These are phyloP conservation scores for Chrysolina haemoptera DNA, from an alignment of 2,888 invertebrate genomes.

Conservation along the genomic window DNA sequence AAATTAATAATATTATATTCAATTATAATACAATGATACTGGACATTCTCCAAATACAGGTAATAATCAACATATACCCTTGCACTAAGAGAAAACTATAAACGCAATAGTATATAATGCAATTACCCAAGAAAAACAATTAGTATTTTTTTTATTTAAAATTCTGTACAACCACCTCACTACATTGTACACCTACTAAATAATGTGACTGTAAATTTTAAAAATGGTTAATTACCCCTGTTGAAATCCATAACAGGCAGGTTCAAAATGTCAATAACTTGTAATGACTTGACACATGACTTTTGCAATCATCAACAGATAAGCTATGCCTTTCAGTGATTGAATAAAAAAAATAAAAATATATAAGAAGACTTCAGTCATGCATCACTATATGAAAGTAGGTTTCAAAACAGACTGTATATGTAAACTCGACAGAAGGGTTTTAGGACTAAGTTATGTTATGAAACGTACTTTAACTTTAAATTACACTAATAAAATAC, in stretches of 20 bases:
- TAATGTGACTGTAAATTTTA: conserved; percentile 52
- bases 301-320: conserved; percentile 15
- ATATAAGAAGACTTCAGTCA: conserved; percentile 48
- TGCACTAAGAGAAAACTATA: conserved; percentile 36
- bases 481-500: conserved; percentile 61
- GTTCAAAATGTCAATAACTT: conserved; percentile 22
- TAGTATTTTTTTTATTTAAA: conserved; percentile 60
- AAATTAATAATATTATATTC: conserved; percentile 65
- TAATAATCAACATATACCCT: conserved; percentile 40
- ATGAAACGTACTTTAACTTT: conserved; percentile 56
- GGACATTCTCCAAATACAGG: conserved; percentile 36
- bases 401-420: conserved; percentile 47
- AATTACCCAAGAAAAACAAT: conserved; percentile 48
- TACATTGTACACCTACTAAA: conserved; percentile 68
- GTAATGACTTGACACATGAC: conserved; percentile 22
- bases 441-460: conserved; percentile 38
- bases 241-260: conserved; percentile 12
- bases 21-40: conserved; percentile 67
- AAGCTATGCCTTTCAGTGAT: conserved; percentile 18
- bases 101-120: conserved; percentile 40
- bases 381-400: conserved; percentile 53
- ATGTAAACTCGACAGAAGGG: conserved; percentile 12
- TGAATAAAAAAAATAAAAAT: conserved; percentile 32
- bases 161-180: conserved; percentile 69
- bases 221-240: conserved; percentile 26